Conservation (phyloP, 2,113 vertebrate species). For the Pagrus major region DNA sequence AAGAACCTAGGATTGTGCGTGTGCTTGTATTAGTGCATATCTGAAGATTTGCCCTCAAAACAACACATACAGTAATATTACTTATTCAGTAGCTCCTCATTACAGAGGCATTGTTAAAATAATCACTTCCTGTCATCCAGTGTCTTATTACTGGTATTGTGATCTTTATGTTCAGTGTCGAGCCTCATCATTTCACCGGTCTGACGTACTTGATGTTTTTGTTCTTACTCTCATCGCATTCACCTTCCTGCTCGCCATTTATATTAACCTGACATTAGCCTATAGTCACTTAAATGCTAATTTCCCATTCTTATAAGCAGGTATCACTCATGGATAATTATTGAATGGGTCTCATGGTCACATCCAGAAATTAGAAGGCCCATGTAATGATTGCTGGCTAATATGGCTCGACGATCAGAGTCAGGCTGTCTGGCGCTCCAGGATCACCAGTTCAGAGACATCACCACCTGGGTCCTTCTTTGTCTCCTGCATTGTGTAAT, state of each 20-base stretch:
- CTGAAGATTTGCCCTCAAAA: constrained; percentile 23
- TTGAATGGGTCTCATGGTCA: constrained; percentile 28
- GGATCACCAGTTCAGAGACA: constrained; percentile 53
- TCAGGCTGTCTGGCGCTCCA: constrained; percentile 56
- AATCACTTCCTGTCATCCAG: constrained; percentile 23
- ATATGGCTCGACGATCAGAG: constrained; percentile 52
- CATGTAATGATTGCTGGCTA: constrained; percentile 47
- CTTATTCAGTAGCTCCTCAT: constrained; percentile 47
- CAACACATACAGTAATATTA: constrained; percentile 5
- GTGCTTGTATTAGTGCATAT: neutral
- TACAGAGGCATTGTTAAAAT: constrained; percentile 2
- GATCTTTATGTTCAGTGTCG: constrained; percentile 9
- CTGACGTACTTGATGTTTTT: neutral
- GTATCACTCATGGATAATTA: constrained; percentile 59
- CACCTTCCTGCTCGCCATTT: neutral
- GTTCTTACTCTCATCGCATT: neutral
- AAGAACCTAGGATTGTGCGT: neutral
- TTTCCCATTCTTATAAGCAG: constrained; percentile 34
- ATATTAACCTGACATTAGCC: constrained; percentile 39
- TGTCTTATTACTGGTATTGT: constrained; percentile 6
- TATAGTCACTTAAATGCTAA: constrained; percentile 36
- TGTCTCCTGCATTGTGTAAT: constrained; percentile 54
- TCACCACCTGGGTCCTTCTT: constrained; percentile 16
- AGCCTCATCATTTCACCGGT: constrained; percentile 11
- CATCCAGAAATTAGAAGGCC: constrained; percentile 50